A percentile compares a stretch with the other conserved stretches of the same genome.
Evolutionary conservation across 2,113 vertebrate genomes (phyloP).

Genomic region (Solenodon paradoxus): DNA sequence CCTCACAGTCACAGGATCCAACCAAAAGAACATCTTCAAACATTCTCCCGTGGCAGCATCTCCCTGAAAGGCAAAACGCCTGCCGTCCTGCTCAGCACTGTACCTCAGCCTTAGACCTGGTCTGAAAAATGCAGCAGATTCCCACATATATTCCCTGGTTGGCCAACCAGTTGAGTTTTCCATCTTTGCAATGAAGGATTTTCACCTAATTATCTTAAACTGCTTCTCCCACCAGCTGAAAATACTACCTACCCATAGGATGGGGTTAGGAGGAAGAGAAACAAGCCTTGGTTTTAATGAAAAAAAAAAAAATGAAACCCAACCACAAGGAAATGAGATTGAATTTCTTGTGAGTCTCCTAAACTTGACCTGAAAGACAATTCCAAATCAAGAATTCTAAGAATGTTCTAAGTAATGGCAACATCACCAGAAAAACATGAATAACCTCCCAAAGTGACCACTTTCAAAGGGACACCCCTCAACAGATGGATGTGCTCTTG

Average conservation of each 20-base stretch:
- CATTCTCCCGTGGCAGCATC: no score
- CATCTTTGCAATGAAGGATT: neutral
- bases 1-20: no score
- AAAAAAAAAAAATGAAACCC: neutral
- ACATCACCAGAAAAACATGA: neutral
- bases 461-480: neutral
- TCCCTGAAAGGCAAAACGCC: no score
- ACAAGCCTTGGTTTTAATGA: neutral
- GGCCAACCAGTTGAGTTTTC: neutral
- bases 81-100: no score
- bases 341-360: neutral
- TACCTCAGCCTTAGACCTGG: neutral
- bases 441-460: neutral
- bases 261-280: neutral
- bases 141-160: neutral
- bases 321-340: neutral
- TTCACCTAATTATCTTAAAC: neutral
- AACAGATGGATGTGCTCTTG: neutral
- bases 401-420: neutral
- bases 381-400: neutral
- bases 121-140: neutral
- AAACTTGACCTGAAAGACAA: neutral
- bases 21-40: no score
- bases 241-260: neutral
- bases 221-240: neutral